phyloP scores from a whole-genome alignment of 2,797 vertebrate species.

The Buceros bicornis region DNA sequence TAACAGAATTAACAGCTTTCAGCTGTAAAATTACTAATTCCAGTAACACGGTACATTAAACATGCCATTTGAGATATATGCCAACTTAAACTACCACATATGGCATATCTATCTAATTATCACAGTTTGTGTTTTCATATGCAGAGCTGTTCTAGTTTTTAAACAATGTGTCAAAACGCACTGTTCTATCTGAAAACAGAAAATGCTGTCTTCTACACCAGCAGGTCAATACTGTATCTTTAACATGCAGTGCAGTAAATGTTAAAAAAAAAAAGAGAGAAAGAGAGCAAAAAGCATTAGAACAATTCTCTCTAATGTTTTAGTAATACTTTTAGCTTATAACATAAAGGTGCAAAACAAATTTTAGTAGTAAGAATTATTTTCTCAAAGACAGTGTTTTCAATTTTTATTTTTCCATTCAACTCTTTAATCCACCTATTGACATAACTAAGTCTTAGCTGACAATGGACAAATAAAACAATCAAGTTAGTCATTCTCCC shows the following conservation, averaged over 20 bases:
- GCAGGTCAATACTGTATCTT: background rate
- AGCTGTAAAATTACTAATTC: constrained; percentile 65
- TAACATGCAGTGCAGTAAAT: background rate
- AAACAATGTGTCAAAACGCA: constrained; percentile 75
- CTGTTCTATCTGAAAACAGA: constrained; percentile 58
- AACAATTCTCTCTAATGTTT: background rate
- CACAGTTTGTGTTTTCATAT: constrained; percentile 79
- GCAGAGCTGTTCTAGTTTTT: constrained; percentile 69
- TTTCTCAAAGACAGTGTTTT: background rate
- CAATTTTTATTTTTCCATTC: background rate
- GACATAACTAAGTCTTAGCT: background rate
- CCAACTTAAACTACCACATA: constrained; percentile 73
- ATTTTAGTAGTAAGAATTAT: background rate
- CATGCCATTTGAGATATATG: constrained; percentile 70
- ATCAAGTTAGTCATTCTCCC: background rate
- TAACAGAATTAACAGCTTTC: constrained; percentile 62
- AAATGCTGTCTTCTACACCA: constrained; percentile 6
- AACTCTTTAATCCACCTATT: background rate
- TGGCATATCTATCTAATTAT: constrained; percentile 72
- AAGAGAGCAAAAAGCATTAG: background rate
- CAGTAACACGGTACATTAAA: constrained; percentile 68
- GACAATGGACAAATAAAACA: background rate
- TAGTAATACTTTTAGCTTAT: background rate
- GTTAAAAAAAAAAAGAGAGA: background rate
- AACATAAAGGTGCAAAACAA: background rate